A percentile compares a stretch with the other conserved stretches of the same genome.
Evolutionary conservation across 2,113 vertebrate genomes (phyloP).

Genomic region (Spilogale gracilis): DNA sequence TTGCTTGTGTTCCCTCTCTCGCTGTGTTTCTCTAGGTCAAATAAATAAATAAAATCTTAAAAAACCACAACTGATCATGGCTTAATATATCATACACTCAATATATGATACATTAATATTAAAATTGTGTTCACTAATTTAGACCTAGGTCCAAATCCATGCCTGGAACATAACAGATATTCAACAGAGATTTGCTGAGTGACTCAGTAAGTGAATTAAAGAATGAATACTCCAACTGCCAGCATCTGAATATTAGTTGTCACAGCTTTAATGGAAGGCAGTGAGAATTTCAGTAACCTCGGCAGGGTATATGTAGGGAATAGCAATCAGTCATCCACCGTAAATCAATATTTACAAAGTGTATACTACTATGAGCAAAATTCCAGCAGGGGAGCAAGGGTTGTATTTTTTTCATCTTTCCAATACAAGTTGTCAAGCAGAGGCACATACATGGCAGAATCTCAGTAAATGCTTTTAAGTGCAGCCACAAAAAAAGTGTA

Average conservation of each 20-base stretch:
- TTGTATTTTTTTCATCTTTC: constrained; percentile 51
- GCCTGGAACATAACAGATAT: neutral
- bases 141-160: neutral
- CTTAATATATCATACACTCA: neutral
- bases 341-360: constrained; percentile 62
- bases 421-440: constrained; percentile 46
- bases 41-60: no score
- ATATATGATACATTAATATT: neutral
- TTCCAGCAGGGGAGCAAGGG: neutral
- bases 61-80: neutral
- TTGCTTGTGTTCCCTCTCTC: no score
- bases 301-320: neutral
- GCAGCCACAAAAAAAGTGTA: constrained; percentile 28
- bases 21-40: no score
- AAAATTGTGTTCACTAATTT: neutral
- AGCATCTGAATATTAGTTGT: constrained; percentile 30
- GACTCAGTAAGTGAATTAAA: neutral
- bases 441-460: neutral
- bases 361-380: neutral
- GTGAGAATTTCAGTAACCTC: constrained; percentile 15
- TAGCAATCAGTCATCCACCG: neutral
- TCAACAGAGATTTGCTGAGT: neutral
- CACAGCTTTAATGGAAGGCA: neutral
- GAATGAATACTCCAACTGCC: neutral
- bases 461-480: constrained; percentile 56